Conservation (phyloP, 2,888 invertebrate genomes). For the Agrochola lychnidis region DNA sequence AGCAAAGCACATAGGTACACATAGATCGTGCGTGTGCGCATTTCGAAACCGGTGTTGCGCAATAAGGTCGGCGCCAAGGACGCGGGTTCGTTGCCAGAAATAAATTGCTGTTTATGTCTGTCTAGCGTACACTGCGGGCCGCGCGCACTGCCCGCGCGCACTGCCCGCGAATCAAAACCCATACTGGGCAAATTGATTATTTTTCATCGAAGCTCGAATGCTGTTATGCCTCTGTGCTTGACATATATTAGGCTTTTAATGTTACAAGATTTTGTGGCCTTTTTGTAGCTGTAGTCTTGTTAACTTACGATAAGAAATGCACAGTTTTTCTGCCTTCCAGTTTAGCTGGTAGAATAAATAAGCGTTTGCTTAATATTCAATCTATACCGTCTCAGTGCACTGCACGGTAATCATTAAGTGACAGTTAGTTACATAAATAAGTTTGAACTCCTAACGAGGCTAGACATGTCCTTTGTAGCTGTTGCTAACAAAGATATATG, state of each 20-base stretch:
- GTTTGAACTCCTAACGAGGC: conserved; percentile 25
- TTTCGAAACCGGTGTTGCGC: conserved; percentile 89
- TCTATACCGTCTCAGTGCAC: conserved; percentile 10
- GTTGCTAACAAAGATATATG: conserved; percentile 32
- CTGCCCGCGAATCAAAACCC: conserved; percentile 53
- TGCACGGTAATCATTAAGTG: conserved; percentile 4
- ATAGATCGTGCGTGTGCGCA: conserved; percentile 81
- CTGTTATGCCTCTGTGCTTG: neutral
- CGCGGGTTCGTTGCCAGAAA: conserved; percentile 90
- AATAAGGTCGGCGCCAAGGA: conserved; percentile 90
- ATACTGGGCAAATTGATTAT: conserved; percentile 24
- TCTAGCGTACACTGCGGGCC: conserved; percentile 80
- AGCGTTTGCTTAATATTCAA: conserved; percentile 17
- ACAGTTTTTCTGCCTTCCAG: neutral
- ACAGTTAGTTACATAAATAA: conserved; percentile 22
- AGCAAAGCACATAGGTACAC: conserved; percentile 66
- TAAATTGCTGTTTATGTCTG: conserved; percentile 88
- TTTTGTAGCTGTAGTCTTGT: neutral
- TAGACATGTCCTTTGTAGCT: conserved; percentile 20
- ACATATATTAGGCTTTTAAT: neutral
- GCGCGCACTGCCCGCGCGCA: conserved; percentile 61
- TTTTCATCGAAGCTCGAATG: neutral
- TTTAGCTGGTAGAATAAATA: conserved; percentile 1
- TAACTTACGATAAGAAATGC: conserved; percentile 4
- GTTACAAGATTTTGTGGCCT: neutral